phyloP scores from a whole-genome alignment of 2,113 vertebrate species.

The Macrotus californicus region DNA sequence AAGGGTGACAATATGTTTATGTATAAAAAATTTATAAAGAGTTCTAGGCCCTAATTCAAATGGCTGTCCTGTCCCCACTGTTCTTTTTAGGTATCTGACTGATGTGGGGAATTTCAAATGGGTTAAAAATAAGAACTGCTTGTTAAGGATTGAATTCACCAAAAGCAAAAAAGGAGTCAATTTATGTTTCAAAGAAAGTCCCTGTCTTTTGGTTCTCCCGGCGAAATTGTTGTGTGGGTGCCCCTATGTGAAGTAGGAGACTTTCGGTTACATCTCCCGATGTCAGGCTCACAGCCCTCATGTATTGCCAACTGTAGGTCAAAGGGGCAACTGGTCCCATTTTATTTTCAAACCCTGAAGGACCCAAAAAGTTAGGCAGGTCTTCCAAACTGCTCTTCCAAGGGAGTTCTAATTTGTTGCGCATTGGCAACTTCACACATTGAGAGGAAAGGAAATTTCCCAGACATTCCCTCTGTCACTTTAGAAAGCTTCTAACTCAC shows the following conservation, averaged over 20 bases:
- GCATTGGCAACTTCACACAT: background rate
- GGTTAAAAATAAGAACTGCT: background rate
- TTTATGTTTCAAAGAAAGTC: background rate
- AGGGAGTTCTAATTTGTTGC: background rate
- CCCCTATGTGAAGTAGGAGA: background rate
- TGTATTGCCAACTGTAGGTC: background rate
- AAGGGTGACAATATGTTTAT: background rate
- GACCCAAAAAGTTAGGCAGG: background rate
- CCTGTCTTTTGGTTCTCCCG: accelerated
- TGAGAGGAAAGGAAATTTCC: background rate
- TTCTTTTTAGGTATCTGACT: background rate
- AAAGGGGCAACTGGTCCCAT: background rate
- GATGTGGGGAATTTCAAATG: background rate
- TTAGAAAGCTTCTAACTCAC: background rate
- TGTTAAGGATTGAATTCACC: background rate
- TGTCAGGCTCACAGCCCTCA: background rate
- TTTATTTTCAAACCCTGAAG: background rate
- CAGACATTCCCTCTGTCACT: background rate
- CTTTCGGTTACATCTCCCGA: background rate
- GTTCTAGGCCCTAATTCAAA: background rate
- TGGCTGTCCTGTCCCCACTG: no score
- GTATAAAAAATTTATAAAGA: background rate
- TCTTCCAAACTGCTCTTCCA: background rate
- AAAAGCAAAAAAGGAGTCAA: background rate
- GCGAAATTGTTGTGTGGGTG: background rate